Evolutionary conservation across 1,140 invertebrate species (phyloP).

Genomic region (Nautilus pompilius): DNA sequence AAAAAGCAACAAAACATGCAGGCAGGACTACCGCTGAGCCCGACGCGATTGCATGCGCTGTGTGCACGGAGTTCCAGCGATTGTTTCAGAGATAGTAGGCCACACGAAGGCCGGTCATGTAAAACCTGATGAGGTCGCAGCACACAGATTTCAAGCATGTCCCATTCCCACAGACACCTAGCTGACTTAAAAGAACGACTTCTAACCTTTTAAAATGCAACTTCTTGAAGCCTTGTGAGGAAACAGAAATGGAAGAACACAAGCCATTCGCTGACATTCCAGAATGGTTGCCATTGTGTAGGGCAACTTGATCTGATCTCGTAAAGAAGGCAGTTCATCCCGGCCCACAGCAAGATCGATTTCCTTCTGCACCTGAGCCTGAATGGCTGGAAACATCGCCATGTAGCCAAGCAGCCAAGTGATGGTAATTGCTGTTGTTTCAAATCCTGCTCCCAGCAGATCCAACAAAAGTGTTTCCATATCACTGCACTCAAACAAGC

Average conservation of each 20-base stretch:
- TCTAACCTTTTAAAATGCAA: conserved; percentile 27
- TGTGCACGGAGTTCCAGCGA: too few relatives aligned
- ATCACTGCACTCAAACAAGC: conserved; percentile 28
- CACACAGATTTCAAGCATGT: too few relatives aligned
- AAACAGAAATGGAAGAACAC: conserved; percentile 36
- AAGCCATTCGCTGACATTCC: conserved; percentile 46
- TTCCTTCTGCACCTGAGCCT: conserved; percentile 56
- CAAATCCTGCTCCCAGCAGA: conserved; percentile 82
- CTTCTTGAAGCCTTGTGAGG: conserved; percentile 25
- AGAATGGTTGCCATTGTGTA: conserved; percentile 48
- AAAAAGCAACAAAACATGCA: too few relatives aligned
- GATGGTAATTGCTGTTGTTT: conserved; percentile 79
- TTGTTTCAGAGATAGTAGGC: too few relatives aligned
- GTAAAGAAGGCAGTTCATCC: conserved; percentile 27
- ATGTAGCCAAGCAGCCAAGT: conserved; percentile 85
- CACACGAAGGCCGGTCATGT: too few relatives aligned
- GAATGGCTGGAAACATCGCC: conserved; percentile 70
- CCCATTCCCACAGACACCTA: neutral
- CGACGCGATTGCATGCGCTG: too few relatives aligned
- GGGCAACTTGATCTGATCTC: conserved; percentile 39
- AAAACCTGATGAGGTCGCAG: too few relatives aligned
- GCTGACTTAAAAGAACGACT: neutral
- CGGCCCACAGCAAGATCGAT: conserved; percentile 33
- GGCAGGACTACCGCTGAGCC: too few relatives aligned
- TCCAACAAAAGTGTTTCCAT: conserved; percentile 58